Evolutionary conservation across 30 jellyfish, hydroid and myxozoan species (phyloP), one percentile per base, ranked within the genome.

Genomic region (Hydractinia symbiolongicarpus): DNA sequence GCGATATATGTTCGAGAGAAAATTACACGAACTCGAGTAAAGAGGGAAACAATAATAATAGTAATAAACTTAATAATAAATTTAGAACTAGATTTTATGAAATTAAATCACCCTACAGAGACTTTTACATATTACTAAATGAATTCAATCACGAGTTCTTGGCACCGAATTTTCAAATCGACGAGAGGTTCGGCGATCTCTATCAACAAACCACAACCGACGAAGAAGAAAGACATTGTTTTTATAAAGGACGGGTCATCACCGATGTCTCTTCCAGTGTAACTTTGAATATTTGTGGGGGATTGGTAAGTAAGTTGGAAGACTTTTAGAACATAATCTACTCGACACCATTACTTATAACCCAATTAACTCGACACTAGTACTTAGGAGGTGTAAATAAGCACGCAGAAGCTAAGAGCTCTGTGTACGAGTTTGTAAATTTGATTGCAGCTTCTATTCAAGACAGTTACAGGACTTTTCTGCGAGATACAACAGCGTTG

Each of bases 251-350:
- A 4, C 57, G 50, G 11, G 82, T 86, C 15, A 77, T 81, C 19
- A 89, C 86, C 1, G 86, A 86, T 49, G 67, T 58, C 9, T 55
- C 64, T 55, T 87, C 96, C 8, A 68, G 71, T 44, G 98, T 93
- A 72, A 86, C 92, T 79, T 58, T 86, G 8, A 85, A 83, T 84
- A 72, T 84, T 14, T 93, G 98, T 61, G 88, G 81, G 50, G 96
- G 96, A 21, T 66, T 93, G 95, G 98, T 93, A 67, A 83, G 98
- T 83, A 57, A 5, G 9, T 21, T 17, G 11, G 2, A 5, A 16
- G 50, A 5, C 10, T n/a, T 64, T 64, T 11, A 58, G 1, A 58
- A 58, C 19, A 1, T 2, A 58, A 58, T 58, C 69, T 0, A 11
- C 17, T 58, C 19, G 17, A 58, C 44, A 30, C 44, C 2, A 30